These are phyloP conservation scores for Tetrapedia diversipes DNA, from an alignment of 2,888 invertebrate genomes.

Conservation along the genomic window DNA sequence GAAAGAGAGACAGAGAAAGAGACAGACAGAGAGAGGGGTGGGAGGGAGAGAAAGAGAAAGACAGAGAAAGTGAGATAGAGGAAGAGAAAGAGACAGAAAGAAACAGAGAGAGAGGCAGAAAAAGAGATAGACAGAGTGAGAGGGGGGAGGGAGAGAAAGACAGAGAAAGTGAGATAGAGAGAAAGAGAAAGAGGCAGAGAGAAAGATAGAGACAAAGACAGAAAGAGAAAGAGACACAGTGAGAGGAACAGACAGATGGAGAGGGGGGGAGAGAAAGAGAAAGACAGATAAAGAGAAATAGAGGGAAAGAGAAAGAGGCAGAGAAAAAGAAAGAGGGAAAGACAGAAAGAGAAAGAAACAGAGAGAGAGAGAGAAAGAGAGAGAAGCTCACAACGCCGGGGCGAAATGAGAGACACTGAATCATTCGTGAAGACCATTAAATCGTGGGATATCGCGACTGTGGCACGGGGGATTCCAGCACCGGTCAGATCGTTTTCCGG, in stretches of 20 bases:
- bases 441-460: constrained; percentile 48
- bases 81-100: not conserved
- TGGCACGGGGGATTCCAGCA: not conserved
- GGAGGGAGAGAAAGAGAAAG: not conserved
- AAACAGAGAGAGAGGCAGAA: not conserved
- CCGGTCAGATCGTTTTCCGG: constrained; percentile 29
- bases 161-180: not conserved
- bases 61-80: not conserved
- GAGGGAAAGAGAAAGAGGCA: not conserved
- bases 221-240: no score
- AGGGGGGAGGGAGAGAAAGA: no score
- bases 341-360: not conserved
- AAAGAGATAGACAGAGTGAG: no score
- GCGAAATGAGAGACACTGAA: constrained; percentile 39
- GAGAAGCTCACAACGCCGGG: constrained; percentile 16
- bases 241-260: no score
- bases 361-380: not conserved
- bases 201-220: not conserved
- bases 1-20: not conserved
- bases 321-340: not conserved
- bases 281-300: not conserved
- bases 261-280: not conserved
- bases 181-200: not conserved
- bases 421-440: constrained; percentile 65
- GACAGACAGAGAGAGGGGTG: no score